Percentiles rank a stretch among this genome's conserved stretches.
Conservation (phyloP, 2,797 vertebrate genomes). For the Caiman crocodilus region DNA sequence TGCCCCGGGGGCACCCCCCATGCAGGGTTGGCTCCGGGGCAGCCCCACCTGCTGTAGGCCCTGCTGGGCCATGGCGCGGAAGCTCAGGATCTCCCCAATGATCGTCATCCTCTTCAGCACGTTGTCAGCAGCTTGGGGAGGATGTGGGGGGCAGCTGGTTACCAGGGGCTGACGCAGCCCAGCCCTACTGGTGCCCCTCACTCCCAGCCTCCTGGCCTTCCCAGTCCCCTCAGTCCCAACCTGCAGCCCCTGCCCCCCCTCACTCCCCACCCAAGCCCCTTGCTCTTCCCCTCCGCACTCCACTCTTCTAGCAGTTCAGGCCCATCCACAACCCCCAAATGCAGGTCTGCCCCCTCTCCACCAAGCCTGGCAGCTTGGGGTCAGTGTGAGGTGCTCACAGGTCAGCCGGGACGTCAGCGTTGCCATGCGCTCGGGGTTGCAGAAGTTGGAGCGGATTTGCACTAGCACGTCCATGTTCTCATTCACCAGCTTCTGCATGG, state of each 20-base stretch:
- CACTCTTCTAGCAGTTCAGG: too few species aligned
- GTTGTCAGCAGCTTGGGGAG: conserved; percentile 87
- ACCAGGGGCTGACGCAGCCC: too few species aligned
- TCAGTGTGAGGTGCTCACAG: conserved; percentile 76
- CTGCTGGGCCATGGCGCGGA: conserved; percentile 85
- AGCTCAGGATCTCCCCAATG: conserved; percentile 88
- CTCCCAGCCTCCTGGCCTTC: too few species aligned
- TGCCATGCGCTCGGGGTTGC: conserved; percentile 86
- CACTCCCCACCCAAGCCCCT: too few species aligned
- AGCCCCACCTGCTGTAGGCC: conserved; percentile 87
- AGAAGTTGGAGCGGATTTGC: conserved; percentile 91
- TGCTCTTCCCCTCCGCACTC: too few species aligned
- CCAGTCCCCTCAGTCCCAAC: too few species aligned
- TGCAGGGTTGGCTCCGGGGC: neutral
- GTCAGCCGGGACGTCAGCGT: conserved; percentile 85
- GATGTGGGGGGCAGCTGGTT: neutral
- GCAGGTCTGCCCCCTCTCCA: too few species aligned
- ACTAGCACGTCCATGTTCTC: conserved; percentile 96
- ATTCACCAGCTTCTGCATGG: conserved; percentile 89
- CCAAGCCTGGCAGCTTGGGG: too few species aligned
- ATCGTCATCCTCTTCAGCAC: conserved; percentile 94
- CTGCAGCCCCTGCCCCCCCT: too few species aligned
- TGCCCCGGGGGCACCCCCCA: too few species aligned
- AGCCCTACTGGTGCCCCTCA: too few species aligned
- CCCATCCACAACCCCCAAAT: too few species aligned